Percentiles rank a stretch among this genome's conserved stretches.
These are phyloP conservation scores for Drosophila quinaria DNA, from an alignment of 2,888 invertebrate genomes.

Conservation along the genomic window DNA sequence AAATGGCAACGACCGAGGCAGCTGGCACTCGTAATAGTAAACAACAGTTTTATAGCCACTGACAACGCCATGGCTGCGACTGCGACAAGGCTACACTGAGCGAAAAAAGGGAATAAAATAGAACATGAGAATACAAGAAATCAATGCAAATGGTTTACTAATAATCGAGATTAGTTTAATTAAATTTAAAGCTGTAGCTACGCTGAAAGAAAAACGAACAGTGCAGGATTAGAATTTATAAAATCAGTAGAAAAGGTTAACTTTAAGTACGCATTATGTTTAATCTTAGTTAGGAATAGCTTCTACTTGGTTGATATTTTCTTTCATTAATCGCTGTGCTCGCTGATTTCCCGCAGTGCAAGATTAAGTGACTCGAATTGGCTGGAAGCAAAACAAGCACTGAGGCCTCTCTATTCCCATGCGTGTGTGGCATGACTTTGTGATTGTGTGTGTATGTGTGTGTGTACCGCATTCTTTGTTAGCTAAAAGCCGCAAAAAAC, in stretches of 20 bases:
- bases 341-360: constrained; percentile 31
- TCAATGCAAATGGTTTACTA: too few species aligned
- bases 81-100: constrained; percentile 33
- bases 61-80: constrained; percentile 54
- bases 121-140: not conserved
- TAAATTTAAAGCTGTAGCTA: too few species aligned
- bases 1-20: constrained; percentile 34
- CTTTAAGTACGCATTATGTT: too few species aligned
- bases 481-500: constrained; percentile 50
- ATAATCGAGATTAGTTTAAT: too few species aligned
- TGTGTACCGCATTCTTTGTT: constrained; percentile 32
- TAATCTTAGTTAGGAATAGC: not conserved
- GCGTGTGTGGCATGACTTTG: constrained; percentile 13
- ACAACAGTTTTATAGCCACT: constrained; percentile 63
- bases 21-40: constrained; percentile 27
- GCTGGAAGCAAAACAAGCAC: constrained; percentile 56
- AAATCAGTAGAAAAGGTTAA: too few species aligned
- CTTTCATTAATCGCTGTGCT: not conserved
- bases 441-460: constrained; percentile 14
- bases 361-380: constrained; percentile 62
- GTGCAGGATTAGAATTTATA: too few species aligned
- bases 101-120: constrained; percentile 6
- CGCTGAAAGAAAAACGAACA: too few species aligned
- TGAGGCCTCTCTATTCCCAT: constrained; percentile 13
- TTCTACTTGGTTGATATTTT: not conserved